Percentiles rank a stretch among this genome's conserved stretches.
Conservation (phyloP, 2,888 invertebrate species). For the Stenolophus ochropezus region DNA sequence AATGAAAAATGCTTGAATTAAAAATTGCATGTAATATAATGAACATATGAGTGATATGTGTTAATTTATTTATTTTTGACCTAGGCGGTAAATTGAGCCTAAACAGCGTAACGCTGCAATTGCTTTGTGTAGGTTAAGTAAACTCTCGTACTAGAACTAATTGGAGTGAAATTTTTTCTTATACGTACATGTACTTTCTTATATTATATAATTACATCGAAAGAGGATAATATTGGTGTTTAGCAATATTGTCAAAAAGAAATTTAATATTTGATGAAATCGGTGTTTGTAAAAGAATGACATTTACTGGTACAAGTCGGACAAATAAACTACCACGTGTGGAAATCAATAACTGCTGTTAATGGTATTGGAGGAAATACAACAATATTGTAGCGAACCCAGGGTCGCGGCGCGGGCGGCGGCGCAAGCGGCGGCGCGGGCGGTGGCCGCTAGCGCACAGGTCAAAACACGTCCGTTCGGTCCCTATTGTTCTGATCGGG, state of each 20-base stretch:
- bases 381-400: background rate
- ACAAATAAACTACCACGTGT: background rate
- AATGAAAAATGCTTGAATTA: too few relatives aligned
- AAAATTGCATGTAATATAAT: constrained; percentile 3
- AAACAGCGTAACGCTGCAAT: constrained; percentile 30
- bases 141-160: constrained; percentile 33
- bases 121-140: background rate
- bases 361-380: background rate
- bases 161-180: constrained; percentile 43
- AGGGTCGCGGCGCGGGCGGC: too few relatives aligned
- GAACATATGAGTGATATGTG: constrained; percentile 13
- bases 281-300: background rate
- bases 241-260: constrained; percentile 4
- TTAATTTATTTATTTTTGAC: constrained; percentile 7
- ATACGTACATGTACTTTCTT: background rate
- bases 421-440: too few relatives aligned
- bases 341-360: background rate
- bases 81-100: constrained; percentile 25
- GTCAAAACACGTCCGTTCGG: too few relatives aligned
- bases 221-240: background rate
- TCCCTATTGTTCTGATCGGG: too few relatives aligned
- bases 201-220: constrained; percentile 35
- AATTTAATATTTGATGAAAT: constrained; percentile 18
- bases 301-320: background rate
- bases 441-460: too few relatives aligned